Evolutionary conservation across 2,113 vertebrate species (phyloP).

Genomic region (Gobiocypris rarus): DNA sequence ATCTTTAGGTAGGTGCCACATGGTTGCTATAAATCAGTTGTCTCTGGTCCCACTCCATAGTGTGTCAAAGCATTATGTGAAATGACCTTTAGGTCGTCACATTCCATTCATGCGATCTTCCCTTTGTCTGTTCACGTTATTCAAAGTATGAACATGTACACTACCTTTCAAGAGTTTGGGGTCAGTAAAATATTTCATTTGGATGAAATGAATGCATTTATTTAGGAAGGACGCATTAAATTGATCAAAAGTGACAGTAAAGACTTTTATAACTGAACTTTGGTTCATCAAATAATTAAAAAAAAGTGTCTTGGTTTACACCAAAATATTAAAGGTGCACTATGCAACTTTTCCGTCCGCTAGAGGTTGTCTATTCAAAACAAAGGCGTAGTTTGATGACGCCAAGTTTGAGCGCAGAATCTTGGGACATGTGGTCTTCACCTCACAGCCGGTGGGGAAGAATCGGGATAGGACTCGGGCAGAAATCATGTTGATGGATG

Average conservation of each 20-base stretch:
- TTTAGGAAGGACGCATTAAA: background rate
- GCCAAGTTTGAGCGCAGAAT: no score
- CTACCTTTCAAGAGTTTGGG: background rate
- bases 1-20: conserved; percentile 43
- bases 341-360: no score
- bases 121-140: background rate
- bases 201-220: background rate
- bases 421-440: no score
- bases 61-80: conserved; percentile 4
- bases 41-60: conserved; percentile 6
- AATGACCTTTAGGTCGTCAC: background rate
- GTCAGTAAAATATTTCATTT: background rate
- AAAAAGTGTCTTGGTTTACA: background rate
- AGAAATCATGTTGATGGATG: no score
- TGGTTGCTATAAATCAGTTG: background rate
- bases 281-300: background rate
- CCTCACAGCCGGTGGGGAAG: no score
- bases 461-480: no score
- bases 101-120: conserved; percentile 1
- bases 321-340: background rate
- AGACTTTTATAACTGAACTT: background rate
- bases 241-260: background rate
- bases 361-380: no score
- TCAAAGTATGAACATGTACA: conserved; percentile 1
- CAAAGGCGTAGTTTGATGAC: no score